phyloP scores from a whole-genome alignment of 2,797 vertebrate genomes.

The Chelmon rostratus region DNA sequence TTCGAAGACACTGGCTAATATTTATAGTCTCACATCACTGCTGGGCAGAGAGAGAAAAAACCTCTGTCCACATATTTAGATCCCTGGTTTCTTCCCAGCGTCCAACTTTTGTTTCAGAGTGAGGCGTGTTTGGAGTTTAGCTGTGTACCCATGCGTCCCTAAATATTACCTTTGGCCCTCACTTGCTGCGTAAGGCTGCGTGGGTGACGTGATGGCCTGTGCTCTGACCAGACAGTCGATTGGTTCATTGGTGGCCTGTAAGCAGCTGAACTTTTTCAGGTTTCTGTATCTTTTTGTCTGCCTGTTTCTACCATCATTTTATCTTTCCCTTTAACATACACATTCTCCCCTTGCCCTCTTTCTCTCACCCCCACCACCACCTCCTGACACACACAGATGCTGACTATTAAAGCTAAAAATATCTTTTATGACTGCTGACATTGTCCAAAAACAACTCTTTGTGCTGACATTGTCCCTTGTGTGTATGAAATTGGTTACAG shows the following conservation, averaged over 20 bases:
- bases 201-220: constrained; percentile 44
- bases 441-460: constrained; percentile 30
- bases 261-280: constrained; percentile 15
- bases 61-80: constrained; percentile 41
- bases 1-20: constrained; percentile 49
- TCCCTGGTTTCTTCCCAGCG: constrained; percentile 42
- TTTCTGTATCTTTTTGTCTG: not conserved
- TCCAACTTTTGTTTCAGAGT: constrained; percentile 63
- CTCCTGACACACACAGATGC: constrained; percentile 37
- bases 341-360: not conserved
- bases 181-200: constrained; percentile 12
- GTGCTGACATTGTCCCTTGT: constrained; percentile 55
- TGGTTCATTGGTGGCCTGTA: constrained; percentile 30
- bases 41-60: constrained; percentile 27
- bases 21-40: constrained; percentile 70
- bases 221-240: constrained; percentile 7
- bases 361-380: not conserved
- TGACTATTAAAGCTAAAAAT: constrained; percentile 44
- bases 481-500: constrained; percentile 29
- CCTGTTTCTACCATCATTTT: constrained; percentile 14
- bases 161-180: constrained; percentile 66
- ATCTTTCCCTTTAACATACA: constrained; percentile 4
- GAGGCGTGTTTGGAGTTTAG: constrained; percentile 71
- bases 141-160: constrained; percentile 66
- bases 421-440: constrained; percentile 59